Evolutionary conservation across 2,113 vertebrate genomes (phyloP).

Genomic region (Cavia aperea): DNA sequence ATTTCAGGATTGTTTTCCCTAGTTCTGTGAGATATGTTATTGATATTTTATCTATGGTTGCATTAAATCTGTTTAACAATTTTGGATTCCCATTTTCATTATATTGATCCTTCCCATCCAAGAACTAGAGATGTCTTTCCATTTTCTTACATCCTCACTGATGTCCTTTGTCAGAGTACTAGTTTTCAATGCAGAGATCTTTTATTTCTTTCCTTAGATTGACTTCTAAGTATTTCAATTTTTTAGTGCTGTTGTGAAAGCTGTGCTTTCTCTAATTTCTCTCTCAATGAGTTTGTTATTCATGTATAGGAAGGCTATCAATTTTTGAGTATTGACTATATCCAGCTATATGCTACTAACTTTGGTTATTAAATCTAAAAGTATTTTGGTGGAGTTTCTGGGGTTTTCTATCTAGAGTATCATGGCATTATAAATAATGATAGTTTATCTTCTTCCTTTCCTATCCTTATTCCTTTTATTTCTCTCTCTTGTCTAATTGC

Average conservation of each 20-base stretch:
- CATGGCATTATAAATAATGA: no score
- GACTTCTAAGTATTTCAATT: background rate
- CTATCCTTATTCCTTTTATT: background rate
- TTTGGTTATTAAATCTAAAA: background rate
- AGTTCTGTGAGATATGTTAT: background rate
- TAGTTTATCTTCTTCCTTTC: background rate
- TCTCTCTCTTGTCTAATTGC: background rate
- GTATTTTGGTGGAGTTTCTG: background rate
- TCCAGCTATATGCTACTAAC: background rate
- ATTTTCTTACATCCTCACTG: background rate
- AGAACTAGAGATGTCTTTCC: background rate
- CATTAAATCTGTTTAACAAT: background rate
- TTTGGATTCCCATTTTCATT: background rate
- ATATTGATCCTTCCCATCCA: background rate
- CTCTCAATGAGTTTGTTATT: background rate
- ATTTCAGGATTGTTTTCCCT: background rate
- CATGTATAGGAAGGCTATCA: no score
- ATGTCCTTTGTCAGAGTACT: background rate
- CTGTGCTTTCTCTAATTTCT: background rate
- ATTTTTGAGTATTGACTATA: background rate
- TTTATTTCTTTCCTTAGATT: background rate
- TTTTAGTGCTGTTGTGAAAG: background rate
- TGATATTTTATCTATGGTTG: background rate
- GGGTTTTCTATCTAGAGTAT: background rate
- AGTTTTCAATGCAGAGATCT: background rate